Percentiles rank a stretch among this genome's conserved stretches.
These are phyloP conservation scores for Crocodylus rhombifer DNA, from an alignment of 2,797 vertebrate genomes.

Conservation along the genomic window DNA sequence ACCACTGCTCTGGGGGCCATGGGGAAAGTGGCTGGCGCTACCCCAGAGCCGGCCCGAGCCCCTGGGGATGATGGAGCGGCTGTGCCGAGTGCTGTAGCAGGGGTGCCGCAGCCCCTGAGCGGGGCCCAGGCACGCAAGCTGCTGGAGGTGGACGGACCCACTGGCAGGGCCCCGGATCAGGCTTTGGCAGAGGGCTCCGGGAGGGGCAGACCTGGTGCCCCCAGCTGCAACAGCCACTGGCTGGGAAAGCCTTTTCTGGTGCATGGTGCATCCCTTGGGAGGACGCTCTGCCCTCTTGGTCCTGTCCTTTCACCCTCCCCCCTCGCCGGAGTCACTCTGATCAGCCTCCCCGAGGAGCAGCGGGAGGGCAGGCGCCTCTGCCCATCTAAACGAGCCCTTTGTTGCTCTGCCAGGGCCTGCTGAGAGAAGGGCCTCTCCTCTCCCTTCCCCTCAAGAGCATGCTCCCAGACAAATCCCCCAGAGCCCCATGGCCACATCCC, in stretches of 20 bases:
- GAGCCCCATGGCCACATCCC: fast-evolving
- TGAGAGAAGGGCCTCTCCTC: neutral
- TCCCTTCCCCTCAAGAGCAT: fast-evolving
- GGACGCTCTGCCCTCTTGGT: too few species aligned
- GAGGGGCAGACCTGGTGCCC: neutral
- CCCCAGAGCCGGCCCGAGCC: neutral
- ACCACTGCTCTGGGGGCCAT: neutral
- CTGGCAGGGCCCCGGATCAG: neutral
- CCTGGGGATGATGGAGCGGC: neutral
- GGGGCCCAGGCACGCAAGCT: neutral
- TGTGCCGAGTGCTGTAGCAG: fast-evolving
- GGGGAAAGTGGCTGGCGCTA: neutral
- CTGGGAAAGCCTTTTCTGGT: neutral
- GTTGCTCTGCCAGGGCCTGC: neutral
- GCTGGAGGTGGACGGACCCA: fast-evolving
- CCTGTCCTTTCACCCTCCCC: neutral
- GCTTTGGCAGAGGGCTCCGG: neutral
- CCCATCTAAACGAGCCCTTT: neutral
- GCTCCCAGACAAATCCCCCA: neutral
- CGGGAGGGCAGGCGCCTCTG: neutral
- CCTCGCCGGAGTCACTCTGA: neutral
- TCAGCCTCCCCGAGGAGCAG: neutral
- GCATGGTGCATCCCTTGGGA: neutral
- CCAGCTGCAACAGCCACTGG: fast-evolving
- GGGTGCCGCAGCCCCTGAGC: fast-evolving